Evolutionary conservation across 1,140 invertebrate genomes (phyloP).

Genomic region (Drosophila pallidifrons): DNA sequence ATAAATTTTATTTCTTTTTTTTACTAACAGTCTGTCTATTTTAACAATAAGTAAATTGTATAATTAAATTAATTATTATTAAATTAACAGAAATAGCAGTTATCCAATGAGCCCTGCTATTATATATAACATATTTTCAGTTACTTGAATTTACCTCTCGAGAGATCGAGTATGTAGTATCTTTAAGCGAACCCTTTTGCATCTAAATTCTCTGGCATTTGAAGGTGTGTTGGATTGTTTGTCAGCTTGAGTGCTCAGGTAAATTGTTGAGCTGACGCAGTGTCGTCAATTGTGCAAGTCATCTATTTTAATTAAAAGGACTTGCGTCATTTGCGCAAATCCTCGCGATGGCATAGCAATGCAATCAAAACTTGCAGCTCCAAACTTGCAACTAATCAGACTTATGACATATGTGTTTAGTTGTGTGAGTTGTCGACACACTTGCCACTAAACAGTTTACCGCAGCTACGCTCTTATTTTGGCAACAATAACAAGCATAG

Average conservation of each 20-base stretch:
- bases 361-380: background rate
- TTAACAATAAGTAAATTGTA: too few relatives aligned
- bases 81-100: too few relatives aligned
- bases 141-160: too few relatives aligned
- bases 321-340: background rate
- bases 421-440: constrained; percentile 20
- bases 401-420: constrained; percentile 15
- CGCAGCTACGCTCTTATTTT: constrained; percentile 5
- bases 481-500: constrained; percentile 9
- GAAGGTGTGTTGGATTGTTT: background rate
- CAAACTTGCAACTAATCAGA: constrained; percentile 1
- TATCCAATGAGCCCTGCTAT: too few relatives aligned
- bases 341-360: background rate
- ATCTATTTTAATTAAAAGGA: constrained; percentile 9
- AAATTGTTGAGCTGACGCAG: background rate
- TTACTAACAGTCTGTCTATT: too few relatives aligned
- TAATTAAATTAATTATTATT: too few relatives aligned
- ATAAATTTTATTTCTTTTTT: too few relatives aligned
- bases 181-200: too few relatives aligned
- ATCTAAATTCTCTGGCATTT: too few relatives aligned
- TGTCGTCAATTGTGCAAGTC: background rate
- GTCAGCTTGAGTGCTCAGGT: background rate
- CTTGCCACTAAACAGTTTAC: constrained; percentile 30
- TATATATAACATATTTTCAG: too few relatives aligned
- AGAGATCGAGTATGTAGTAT: too few relatives aligned